These are phyloP conservation scores for Acronicta aceris DNA, from an alignment of 2,888 invertebrate species.

Conservation along the genomic window DNA sequence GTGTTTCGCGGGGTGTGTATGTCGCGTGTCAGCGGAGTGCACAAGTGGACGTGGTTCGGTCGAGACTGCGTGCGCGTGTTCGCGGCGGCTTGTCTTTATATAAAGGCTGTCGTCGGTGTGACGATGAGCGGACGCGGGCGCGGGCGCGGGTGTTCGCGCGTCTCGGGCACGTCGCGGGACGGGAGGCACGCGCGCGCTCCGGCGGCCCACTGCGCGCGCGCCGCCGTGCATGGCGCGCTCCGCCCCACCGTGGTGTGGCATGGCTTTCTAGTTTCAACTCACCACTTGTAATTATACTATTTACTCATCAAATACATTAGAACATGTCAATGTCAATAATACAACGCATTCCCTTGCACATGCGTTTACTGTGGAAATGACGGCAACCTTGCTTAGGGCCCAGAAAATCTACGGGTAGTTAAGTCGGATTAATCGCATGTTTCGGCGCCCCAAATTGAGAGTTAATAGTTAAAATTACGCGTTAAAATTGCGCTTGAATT, in stretches of 20 bases:
- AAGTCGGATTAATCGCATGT: slow-evolving; percentile 24
- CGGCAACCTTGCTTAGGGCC: neutral
- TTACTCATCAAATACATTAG: slow-evolving; percentile 52
- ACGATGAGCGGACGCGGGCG: slow-evolving; percentile 64
- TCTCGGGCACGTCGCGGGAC: slow-evolving; percentile 55
- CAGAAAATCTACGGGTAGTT: neutral
- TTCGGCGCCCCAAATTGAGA: slow-evolving; percentile 39
- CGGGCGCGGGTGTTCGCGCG: slow-evolving; percentile 47
- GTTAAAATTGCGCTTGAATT: neutral
- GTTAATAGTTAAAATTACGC: neutral
- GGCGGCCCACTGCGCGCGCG: slow-evolving; percentile 72
- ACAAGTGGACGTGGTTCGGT: slow-evolving; percentile 79
- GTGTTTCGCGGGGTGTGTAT: slow-evolving; percentile 59
- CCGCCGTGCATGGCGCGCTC: slow-evolving; percentile 52
- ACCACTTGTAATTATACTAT: slow-evolving; percentile 72
- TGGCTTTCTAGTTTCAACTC: slow-evolving; percentile 79
- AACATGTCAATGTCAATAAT: slow-evolving; percentile 49
- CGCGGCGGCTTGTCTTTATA: slow-evolving; percentile 80
- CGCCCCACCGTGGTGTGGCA: slow-evolving; percentile 63
- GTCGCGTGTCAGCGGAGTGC: slow-evolving; percentile 77
- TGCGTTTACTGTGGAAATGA: slow-evolving; percentile 23
- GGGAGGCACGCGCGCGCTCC: slow-evolving; percentile 68
- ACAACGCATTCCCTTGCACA: slow-evolving; percentile 29
- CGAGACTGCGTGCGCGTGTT: slow-evolving; percentile 83
- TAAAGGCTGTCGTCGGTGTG: slow-evolving; percentile 63